Base-by-base conservation (phyloP, 2,888 invertebrate genomes). In the Pediacus dermestoides region DNA sequence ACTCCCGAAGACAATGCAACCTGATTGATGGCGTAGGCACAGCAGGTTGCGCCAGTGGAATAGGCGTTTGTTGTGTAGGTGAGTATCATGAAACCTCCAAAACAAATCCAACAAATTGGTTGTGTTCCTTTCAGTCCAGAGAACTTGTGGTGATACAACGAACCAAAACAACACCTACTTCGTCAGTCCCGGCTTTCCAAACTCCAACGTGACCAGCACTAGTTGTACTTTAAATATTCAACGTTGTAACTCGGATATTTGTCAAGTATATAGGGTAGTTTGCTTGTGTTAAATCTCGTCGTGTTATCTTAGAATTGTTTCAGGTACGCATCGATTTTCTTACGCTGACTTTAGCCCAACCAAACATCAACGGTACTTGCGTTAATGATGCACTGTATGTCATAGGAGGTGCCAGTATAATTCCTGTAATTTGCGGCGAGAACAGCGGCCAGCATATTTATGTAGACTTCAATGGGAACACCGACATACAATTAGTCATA, bases 11-110 rank as follows among this genome's bases (percentile, higher is more conserved):
- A 4, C 86, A 88, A 63, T 90, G 89, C 61, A 64, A 70, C 34
- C 79, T 78, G 55, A 76, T 80, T 14, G 80, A 79, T 38, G 91
- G 91, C 0, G 78, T 78, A 4, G 70, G 80, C 23, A 82, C 85
- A 1, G 89, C 88, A 7, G 70, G 69, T 7, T 91, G 91, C 61
- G 87, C 85, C 2, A 70, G 68, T 14, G 76, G 77, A 37, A 78
- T 85, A 55, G 90, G 89, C 2, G 78, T 85, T 38, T 91, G 91
- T 63, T 91, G 91, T 62, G 77, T 88, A 42, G 81, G 90, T 90
- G 72, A 78, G 80, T 73, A 28, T n/a, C n/a, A 43, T 8, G 6
- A 46, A 33, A 28, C 11, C 25, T 34, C 30, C 14, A 25, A 18
- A 22, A 37, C 12, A 22, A 13, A 4, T 21, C 4, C 4, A 21